Base-by-base conservation (phyloP, 2,113 vertebrate species). In the Xenotilapia longispinis region DNA sequence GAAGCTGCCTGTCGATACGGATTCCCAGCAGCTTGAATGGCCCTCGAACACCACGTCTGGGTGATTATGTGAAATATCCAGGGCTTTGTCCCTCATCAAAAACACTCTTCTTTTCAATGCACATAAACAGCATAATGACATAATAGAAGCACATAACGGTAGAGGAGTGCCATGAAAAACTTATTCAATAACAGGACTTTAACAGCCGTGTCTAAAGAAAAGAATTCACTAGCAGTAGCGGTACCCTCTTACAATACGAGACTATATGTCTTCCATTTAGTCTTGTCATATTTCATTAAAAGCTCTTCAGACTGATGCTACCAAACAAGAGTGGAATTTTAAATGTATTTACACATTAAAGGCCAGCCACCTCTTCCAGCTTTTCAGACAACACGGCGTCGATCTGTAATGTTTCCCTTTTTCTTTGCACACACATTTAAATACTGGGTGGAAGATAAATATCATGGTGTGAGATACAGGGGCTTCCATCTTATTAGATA, bases 311-410 rank as follows among this genome's bases (percentile, higher is more conserved):
- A 23, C n/a, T 55, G 47, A 78, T 28, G 45, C 36, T 70, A 83
- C 65, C 63, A 68, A 86, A 89, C 75, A 65, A 89, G 33, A 82
- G 57, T 73, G 51, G 83, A 49, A 68, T 91, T 83, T 90, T 82
- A 93, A 88, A 93, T 88, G 26, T 96, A 94, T 96, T 90, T 96
- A 95, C 93, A 95, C 86, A 63, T 84, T 81, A 82, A 86, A 85
- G 65, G 49, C 23, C 75, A 73, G 33, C n/a, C 6, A 5, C 10
- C 23, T 45, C 40, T 10, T 80, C 45, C 73, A 60, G 12, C 36
- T 9, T 81, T 9, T 81, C 14, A 11, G 70, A 75, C 15, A 65
- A 45, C 47, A 33, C 9, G 7, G 49, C 47, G 17, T 19, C 57
- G 6, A 14, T 84, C n/a, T 9, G 38, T 45, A 40, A 28, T 8